Evolutionary conservation across 2,888 invertebrate species (phyloP), one percentile per base, ranked within the genome.

Genomic region (Torymus aiolomorphi): DNA sequence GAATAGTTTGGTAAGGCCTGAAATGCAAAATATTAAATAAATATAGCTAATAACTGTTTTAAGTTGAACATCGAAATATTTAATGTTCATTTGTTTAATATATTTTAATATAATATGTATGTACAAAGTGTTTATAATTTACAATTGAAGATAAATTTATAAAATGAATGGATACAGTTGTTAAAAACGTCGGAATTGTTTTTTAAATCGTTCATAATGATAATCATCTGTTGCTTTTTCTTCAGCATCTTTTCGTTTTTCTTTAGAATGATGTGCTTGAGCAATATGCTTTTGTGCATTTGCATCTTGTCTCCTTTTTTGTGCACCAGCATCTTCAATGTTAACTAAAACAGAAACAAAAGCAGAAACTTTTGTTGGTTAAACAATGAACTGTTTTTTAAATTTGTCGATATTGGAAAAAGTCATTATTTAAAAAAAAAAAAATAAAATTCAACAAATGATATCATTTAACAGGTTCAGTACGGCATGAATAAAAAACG

Each of bases 201-300:
- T 98, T 88, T 97, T 97, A 89, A 98, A 98, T 89, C 96, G 96
- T 90, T 98, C 98, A 91, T 97, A 98, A 91, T 98, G 97, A 89
- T 97, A 98, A 92, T 98, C 98, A 90, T 98, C 98, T 0, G 98
- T 98, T 0, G 98, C 98, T 86, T 97, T 95, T 89, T 98, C 97
- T 59, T 95, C 95, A 86, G 94, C 94, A 3, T 94, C 93, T 90
- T 94, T 92, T 88, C 92, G 92, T 84, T 93, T 92, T 87, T 92
- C 90, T 92, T 91, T 92, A 91, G 78, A 91, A 90, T 83, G 52
- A 88, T 84, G 73, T 14, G 80, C 78, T 20, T 80, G 82, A 42
- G 51, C 2, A 20, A 65, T 74, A 76, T 83, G 85, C 77, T 84
- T 92, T 81, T 93, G 94, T 57, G 91, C 85, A 74, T 92, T 94